phyloP scores from a whole-genome alignment of 2,888 invertebrate genomes.

The Acrocera orbiculus region DNA sequence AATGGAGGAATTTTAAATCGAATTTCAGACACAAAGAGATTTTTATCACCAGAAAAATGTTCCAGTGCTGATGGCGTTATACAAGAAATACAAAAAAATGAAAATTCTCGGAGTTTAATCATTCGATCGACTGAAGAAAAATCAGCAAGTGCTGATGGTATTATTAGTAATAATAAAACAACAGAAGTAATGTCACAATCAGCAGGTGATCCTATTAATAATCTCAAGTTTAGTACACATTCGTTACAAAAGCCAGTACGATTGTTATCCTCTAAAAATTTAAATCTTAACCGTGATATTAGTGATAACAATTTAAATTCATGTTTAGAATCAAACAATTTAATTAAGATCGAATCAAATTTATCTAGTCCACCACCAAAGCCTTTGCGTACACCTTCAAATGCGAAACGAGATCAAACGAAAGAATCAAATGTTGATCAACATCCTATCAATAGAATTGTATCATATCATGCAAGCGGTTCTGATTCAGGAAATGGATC shows the following conservation, averaged over 20 bases:
- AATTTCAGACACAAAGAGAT: slow-evolving; percentile 13
- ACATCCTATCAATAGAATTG: slow-evolving; percentile 33
- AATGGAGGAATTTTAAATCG: too few relatives aligned
- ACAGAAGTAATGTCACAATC: slow-evolving; percentile 31
- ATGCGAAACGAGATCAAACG: slow-evolving; percentile 15
- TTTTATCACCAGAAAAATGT: slow-evolving; percentile 35
- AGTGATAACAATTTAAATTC: slow-evolving; percentile 40
- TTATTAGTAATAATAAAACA: slow-evolving; percentile 22
- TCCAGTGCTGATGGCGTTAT: slow-evolving; percentile 53
- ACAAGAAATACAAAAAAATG: slow-evolving; percentile 21
- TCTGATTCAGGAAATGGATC: slow-evolving; percentile 83
- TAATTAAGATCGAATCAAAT: slow-evolving; percentile 38
- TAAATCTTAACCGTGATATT: slow-evolving; percentile 40
- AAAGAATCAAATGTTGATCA: slow-evolving; percentile 23
- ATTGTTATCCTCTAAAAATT: slow-evolving; percentile 33
- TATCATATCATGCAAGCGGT: slow-evolving; percentile 62
- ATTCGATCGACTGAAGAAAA: slow-evolving; percentile 28
- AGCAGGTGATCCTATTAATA: slow-evolving; percentile 18
- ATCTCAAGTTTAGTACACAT: slow-evolving; percentile 37
- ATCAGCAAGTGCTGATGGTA: slow-evolving; percentile 37
- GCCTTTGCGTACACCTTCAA: slow-evolving; percentile 43
- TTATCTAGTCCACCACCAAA: slow-evolving; percentile 38
- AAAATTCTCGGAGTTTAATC: slow-evolving; percentile 5
- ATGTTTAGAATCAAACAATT: slow-evolving; percentile 40
- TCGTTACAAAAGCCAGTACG: slow-evolving; percentile 33